These are phyloP conservation scores for Heterotilapia buettikoferi DNA, from an alignment of 2,113 vertebrate species.

Conservation along the genomic window DNA sequence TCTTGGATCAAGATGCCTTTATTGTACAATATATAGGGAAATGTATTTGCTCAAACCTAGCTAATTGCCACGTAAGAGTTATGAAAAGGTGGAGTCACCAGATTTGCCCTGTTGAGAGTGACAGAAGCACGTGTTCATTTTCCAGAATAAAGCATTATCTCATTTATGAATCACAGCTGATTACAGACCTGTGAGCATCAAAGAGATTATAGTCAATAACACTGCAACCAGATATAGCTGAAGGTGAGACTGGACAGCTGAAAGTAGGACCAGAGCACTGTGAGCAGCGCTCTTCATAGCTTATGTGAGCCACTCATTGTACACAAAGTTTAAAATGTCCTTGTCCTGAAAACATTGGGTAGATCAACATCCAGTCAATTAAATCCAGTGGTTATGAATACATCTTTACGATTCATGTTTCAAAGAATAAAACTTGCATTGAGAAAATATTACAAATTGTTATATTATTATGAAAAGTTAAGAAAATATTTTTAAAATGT, in stretches of 20 bases:
- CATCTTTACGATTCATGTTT: neutral
- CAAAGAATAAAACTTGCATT: neutral
- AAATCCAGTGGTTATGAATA: neutral
- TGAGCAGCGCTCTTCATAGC: neutral
- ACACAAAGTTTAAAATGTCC: neutral
- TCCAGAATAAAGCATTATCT: neutral
- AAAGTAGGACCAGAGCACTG: neutral
- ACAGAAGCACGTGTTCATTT: neutral
- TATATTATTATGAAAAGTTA: neutral
- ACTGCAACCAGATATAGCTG: neutral
- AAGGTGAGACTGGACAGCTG: neutral
- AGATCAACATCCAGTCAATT: neutral
- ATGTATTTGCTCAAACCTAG: rapidly evolving
- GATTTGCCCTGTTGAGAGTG: neutral
- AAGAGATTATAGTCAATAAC: neutral
- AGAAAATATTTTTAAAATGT: neutral
- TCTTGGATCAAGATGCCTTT: neutral
- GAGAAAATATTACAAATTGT: neutral
- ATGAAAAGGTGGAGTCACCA: neutral
- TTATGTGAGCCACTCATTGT: neutral
- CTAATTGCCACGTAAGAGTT: neutral
- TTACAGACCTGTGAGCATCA: neutral
- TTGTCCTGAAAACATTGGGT: neutral
- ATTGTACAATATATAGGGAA: neutral
- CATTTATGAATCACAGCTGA: conserved; percentile 24